Conservation (phyloP, 2,888 invertebrate genomes). For the Coronaproctus castanopsis region DNA sequence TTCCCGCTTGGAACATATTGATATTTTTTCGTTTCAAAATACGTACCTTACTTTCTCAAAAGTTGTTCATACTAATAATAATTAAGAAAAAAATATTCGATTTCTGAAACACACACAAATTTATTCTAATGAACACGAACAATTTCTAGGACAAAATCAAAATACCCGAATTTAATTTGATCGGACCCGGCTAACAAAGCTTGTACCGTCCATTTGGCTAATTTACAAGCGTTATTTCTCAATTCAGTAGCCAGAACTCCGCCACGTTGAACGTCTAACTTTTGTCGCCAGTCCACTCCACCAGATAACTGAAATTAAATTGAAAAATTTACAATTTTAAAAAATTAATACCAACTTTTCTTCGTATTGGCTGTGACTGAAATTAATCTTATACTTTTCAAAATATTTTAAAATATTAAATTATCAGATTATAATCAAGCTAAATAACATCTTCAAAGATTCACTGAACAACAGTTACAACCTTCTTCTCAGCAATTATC, state of each 20-base stretch:
- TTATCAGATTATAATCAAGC: not conserved
- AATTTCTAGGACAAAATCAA: no score
- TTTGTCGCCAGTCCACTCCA: slow-evolving; percentile 96
- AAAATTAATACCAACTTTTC: slow-evolving; percentile 1
- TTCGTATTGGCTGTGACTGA: not conserved
- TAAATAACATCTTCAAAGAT: no score
- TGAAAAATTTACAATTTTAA: no score
- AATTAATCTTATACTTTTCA: not conserved
- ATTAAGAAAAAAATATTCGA: no score
- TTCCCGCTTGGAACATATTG: no score
- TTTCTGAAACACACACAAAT: no score
- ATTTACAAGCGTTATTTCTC: slow-evolving; percentile 96
- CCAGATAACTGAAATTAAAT: slow-evolving; percentile 54
- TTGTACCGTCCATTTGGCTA: slow-evolving; percentile 97
- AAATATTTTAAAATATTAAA: not conserved
- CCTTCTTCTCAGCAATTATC: no score
- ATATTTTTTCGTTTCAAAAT: no score
- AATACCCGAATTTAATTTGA: slow-evolving; percentile 81
- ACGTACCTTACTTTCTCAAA: no score
- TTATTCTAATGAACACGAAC: no score
- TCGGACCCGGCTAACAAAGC: slow-evolving; percentile 87
- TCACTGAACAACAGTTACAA: no score
- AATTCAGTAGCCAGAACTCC: slow-evolving; percentile 96
- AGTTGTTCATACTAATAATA: no score
- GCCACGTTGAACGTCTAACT: slow-evolving; percentile 90